These are phyloP conservation scores for Leucozona laternaria DNA, from an alignment of 2,888 invertebrate species.

Conservation along the genomic window DNA sequence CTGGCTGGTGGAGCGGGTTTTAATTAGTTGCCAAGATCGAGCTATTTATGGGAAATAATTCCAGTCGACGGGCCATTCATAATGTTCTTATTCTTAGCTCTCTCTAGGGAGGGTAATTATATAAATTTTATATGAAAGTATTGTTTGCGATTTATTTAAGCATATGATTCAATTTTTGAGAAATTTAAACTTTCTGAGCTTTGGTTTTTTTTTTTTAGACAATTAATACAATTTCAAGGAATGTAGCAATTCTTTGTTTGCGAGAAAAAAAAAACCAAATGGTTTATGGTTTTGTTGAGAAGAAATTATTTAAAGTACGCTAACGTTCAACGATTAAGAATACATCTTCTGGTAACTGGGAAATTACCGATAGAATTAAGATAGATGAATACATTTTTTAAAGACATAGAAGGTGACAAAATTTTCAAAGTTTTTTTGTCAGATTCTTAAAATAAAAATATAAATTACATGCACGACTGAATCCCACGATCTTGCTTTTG, in stretches of 20 bases:
- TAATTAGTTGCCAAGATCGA: conserved; percentile 74
- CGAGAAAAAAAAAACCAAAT: too few relatives aligned
- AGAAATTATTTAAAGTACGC: too few relatives aligned
- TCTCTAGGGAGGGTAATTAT: not conserved
- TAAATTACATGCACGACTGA: too few relatives aligned
- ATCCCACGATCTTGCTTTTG: too few relatives aligned
- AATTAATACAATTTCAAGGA: not conserved
- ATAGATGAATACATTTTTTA: too few relatives aligned
- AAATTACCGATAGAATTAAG: too few relatives aligned
- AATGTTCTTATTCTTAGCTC: conserved; percentile 14
- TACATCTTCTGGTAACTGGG: too few relatives aligned
- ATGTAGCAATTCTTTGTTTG: not conserved
- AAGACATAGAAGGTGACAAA: too few relatives aligned
- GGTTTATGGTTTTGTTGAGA: too few relatives aligned
- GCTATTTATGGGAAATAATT: conserved; percentile 74
- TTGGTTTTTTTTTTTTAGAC: not conserved
- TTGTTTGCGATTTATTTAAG: conserved; percentile 55
- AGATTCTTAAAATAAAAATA: too few relatives aligned
- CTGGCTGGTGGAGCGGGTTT: conserved; percentile 61
- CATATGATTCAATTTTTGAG: conserved; percentile 61
- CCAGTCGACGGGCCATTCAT: conserved; percentile 66
- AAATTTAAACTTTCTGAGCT: conserved; percentile 21
- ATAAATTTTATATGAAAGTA: conserved; percentile 4
- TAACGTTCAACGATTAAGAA: too few relatives aligned
- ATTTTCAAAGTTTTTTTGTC: too few relatives aligned